Evolutionary conservation across 2,888 invertebrate species (phyloP).

Genomic region (Hylaea fasciaria): DNA sequence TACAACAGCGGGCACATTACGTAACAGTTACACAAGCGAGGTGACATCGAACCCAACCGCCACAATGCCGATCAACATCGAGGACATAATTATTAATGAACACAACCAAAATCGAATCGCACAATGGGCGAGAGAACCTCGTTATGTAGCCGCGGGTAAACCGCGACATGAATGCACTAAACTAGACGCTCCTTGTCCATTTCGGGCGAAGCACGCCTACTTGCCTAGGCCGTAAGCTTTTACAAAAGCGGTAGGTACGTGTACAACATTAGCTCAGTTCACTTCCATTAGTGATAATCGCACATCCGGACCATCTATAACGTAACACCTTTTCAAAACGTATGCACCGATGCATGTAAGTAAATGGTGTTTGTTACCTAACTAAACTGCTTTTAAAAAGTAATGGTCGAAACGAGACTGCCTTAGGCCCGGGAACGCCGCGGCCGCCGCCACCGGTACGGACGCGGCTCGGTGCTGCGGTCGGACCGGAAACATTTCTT

Average conservation of each 20-base stretch:
- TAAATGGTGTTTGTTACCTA: conserved; percentile 4
- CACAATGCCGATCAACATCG: conserved; percentile 40
- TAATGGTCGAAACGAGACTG: too few species aligned
- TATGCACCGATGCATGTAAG: conserved; percentile 4
- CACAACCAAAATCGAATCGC: conserved; percentile 19
- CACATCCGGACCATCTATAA: conserved; percentile 1
- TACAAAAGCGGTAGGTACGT: too few species aligned
- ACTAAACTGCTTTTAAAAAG: conserved; percentile 1
- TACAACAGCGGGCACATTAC: conserved; percentile 49
- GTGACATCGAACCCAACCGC: conserved; percentile 26
- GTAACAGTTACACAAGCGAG: conserved; percentile 54
- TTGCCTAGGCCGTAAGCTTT: too few species aligned
- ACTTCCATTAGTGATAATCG: not conserved
- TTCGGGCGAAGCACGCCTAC: too few species aligned
- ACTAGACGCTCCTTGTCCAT: not conserved
- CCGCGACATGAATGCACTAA: conserved; percentile 1
- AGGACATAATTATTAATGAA: conserved; percentile 33
- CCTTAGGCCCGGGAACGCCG: too few species aligned
- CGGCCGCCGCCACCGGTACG: too few species aligned
- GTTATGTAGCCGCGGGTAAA: not conserved
- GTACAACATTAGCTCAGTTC: not conserved
- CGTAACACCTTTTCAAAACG: conserved; percentile 6
- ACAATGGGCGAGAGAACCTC: conserved; percentile 5
- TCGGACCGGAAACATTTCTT: conserved; percentile 1
- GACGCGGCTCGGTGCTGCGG: too few species aligned